Base-by-base conservation (phyloP, 2,113 vertebrate genomes). In the Osmerus mordax region DNA sequence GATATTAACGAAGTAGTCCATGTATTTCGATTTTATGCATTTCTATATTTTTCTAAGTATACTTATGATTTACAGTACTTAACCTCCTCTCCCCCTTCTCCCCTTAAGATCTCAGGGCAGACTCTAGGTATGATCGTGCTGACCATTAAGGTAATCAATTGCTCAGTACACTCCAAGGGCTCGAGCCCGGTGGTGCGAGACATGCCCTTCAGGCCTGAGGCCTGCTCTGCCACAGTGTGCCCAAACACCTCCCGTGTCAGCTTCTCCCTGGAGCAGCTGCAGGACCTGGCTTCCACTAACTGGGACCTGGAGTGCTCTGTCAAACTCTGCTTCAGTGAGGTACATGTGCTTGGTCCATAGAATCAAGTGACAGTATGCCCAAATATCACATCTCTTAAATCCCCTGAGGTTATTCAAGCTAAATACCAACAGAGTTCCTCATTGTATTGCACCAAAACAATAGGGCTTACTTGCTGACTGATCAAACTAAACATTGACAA, bases 291-390 rank as follows among this genome's bases (percentile, higher is more conserved):
- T 0, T 77, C 88, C 76, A 84, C 82, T 81, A 86, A 65, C 4
- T 92, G 91, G 92, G 88, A 89, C 16, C 79, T 93, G 21, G 87
- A 87, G 70, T 93, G 92, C 64, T 55, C 66, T 0, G 67, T 91
- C 23, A 61, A 77, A 47, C 28, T 89, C 1, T 93, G 90, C 74
- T 5, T 14, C 62, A 58, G 1, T 9, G 69, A 84, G 73, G 89
- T 90, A 81, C 12, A 7, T 61, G 16, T 8, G 14, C 13, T 36
- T 15, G 15, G 25, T 13, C 18, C 3, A 5, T 14, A 32, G 2
- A 61, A 3, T 19, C 21, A 23, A 25, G 12, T 29, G 55, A 19
- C 32, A 36, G 32, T 36, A 36, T 36, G 32, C 4, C 32, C 32
- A 36, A 36, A 36, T 36, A 36, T 36, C 1, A 36, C 25, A 28